These are phyloP conservation scores for Poecilia wingei DNA, from an alignment of 2,797 vertebrate genomes.

Conservation along the genomic window DNA sequence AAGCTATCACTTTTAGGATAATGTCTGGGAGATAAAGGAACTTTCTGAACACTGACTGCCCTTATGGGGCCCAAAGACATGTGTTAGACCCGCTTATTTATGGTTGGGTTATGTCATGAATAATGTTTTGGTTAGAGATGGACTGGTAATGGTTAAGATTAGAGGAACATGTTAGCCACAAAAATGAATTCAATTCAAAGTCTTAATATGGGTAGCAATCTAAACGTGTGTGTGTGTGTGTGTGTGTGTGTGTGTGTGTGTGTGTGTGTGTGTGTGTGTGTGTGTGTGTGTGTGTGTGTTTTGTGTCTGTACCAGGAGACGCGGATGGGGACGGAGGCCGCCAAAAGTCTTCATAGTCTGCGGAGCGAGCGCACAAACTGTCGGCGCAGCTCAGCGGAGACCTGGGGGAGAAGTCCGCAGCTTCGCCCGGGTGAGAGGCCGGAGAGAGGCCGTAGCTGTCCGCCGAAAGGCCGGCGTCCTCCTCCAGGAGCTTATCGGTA, in stretches of 20 bases:
- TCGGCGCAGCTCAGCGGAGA: constrained; percentile 88
- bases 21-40: no score
- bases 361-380: constrained; percentile 85
- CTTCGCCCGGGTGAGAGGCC: constrained; percentile 80
- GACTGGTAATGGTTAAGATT: no score
- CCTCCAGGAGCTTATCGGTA: constrained; percentile 75
- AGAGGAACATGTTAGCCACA: not conserved
- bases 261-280: not conserved
- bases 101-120: no score
- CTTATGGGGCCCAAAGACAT: no score
- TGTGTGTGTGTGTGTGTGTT: not conserved
- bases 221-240: not conserved
- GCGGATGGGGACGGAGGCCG: constrained; percentile 94
- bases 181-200: not conserved
- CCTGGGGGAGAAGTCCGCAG: constrained; percentile 81
- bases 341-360: constrained; percentile 93
- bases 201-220: no score
- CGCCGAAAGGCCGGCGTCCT: constrained; percentile 56
- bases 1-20: no score
- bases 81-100: no score
- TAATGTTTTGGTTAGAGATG: no score
- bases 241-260: not conserved
- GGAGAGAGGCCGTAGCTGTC: constrained; percentile 82
- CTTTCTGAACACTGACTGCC: no score
- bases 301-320: constrained; percentile 85